phyloP scores from a whole-genome alignment of 2,113 vertebrate genomes.

The Genyomyrus donnyi region DNA sequence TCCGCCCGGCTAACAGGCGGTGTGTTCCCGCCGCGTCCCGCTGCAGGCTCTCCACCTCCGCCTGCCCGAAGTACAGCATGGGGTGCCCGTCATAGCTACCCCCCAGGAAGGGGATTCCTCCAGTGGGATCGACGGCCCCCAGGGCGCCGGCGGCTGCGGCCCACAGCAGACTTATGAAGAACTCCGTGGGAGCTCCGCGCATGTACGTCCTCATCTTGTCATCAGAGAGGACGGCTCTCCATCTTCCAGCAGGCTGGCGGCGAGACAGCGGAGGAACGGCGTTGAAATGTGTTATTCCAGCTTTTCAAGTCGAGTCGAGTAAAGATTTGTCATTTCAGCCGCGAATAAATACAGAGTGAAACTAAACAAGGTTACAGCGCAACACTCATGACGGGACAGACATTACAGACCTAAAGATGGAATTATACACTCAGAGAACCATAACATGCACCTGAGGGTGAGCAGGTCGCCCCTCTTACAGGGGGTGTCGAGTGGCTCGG shows the following conservation, averaged over 20 bases:
- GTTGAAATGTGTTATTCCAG: conserved; percentile 16
- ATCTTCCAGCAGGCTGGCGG: conserved; percentile 58
- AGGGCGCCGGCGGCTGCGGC: conserved; percentile 44
- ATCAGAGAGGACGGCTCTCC: conserved; percentile 74
- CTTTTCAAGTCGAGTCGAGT: neutral
- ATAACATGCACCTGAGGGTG: neutral
- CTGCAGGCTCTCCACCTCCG: conserved; percentile 71
- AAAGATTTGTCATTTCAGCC: neutral
- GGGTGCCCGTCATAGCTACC: conserved; percentile 90
- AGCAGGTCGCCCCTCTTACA: neutral
- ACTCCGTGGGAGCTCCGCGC: conserved; percentile 89
- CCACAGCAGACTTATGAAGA: conserved; percentile 82
- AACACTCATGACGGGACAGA: neutral
- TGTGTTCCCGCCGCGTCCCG: conserved; percentile 65
- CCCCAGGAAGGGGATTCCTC: conserved; percentile 77
- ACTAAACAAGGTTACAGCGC: neutral
- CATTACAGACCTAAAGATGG: neutral
- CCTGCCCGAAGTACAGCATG: conserved; percentile 84
- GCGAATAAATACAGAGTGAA: neutral
- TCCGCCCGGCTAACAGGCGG: conserved; percentile 65
- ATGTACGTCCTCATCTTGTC: conserved; percentile 93
- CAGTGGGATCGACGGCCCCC: conserved; percentile 56
- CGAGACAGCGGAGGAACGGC: conserved; percentile 37
- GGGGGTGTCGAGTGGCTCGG: neutral
- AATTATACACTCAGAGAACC: neutral